Evolutionary conservation across 2,888 invertebrate species (phyloP).

Genomic region (Nomada flava): DNA sequence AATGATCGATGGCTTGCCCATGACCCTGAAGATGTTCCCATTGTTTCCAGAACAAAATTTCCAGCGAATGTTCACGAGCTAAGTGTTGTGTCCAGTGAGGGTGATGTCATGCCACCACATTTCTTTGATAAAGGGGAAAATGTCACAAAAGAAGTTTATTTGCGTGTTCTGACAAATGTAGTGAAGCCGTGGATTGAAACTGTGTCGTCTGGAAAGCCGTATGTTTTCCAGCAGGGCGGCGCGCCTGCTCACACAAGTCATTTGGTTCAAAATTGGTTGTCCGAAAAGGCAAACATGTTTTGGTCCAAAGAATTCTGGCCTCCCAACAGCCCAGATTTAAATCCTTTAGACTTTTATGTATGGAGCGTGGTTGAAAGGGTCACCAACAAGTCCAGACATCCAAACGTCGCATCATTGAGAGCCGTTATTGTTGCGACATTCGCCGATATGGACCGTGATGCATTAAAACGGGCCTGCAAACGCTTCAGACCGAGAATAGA

Average conservation of each 20-base stretch:
- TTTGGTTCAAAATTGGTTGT: not conserved
- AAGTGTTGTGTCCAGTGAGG: conserved; percentile 28
- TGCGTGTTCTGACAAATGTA: too few relatives aligned
- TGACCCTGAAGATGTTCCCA: not conserved
- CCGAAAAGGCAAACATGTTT: conserved; percentile 6
- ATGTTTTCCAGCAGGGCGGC: conserved; percentile 3
- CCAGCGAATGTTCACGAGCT: not conserved
- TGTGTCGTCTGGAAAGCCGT: conserved; percentile 27
- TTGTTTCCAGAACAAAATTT: not conserved
- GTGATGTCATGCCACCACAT: conserved; percentile 33
- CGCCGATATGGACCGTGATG: conserved; percentile 28
- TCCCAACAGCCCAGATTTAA: conserved; percentile 21
- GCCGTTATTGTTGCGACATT: conserved; percentile 34
- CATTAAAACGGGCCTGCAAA: conserved; percentile 34
- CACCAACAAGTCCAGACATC: too few relatives aligned
- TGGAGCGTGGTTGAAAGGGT: conserved; percentile 38
- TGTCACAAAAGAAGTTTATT: too few relatives aligned
- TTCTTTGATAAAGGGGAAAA: conserved; percentile 34
- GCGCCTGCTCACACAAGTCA: not conserved
- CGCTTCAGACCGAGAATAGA: too few relatives aligned
- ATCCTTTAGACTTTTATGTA: conserved; percentile 42
- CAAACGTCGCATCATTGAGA: conserved; percentile 12
- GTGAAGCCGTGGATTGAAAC: conserved; percentile 47
- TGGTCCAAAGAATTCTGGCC: conserved; percentile 7
- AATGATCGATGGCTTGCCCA: conserved; percentile 2